Conservation (phyloP, 1,140 invertebrate species). For the Diuraphis noxia region DNA sequence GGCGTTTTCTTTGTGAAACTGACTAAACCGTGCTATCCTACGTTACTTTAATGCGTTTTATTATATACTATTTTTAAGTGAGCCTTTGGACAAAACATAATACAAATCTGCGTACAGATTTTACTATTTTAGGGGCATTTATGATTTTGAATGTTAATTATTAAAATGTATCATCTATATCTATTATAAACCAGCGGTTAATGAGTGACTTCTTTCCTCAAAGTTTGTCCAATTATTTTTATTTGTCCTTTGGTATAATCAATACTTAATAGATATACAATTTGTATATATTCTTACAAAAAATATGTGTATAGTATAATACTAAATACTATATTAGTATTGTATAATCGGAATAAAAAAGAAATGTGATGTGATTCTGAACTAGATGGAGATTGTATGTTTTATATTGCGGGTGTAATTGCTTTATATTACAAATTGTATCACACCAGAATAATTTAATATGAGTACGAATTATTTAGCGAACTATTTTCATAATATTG, state of each 20-base stretch:
- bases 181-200: background rate
- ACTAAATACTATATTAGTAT: too few relatives aligned
- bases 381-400: background rate
- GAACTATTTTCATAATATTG: background rate
- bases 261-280: too few relatives aligned
- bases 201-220: background rate
- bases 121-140: background rate
- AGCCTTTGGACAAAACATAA: background rate
- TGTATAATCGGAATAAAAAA: background rate
- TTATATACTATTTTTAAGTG: background rate
- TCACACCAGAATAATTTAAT: background rate
- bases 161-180: background rate
- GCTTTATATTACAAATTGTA: background rate
- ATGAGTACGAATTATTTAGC: background rate
- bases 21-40: background rate
- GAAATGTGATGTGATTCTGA: background rate
- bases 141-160: background rate
- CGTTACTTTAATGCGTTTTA: background rate
- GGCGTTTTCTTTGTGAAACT: background rate
- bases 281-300: background rate
- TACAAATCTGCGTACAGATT: background rate
- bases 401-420: background rate
- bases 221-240: background rate
- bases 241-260: background rate
- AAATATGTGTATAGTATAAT: background rate